phyloP scores from a whole-genome alignment of 2,113 vertebrate species.

The Gymnobelideus leadbeateri region DNA sequence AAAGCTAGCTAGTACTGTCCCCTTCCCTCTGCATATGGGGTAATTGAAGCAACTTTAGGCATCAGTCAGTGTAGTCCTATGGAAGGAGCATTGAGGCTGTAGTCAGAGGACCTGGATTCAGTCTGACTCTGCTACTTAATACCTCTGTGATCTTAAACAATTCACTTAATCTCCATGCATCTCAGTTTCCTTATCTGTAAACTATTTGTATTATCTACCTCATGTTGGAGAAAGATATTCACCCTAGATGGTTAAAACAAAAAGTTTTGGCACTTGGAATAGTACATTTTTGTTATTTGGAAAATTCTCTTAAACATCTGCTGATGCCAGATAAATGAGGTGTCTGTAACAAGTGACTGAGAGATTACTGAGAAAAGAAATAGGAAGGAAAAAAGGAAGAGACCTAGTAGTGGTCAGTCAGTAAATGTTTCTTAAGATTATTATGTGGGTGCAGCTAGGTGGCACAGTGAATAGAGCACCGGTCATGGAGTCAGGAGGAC shows the following conservation, averaged over 20 bases:
- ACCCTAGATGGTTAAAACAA: background rate
- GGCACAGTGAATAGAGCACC: too few relatives aligned
- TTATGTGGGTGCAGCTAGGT: background rate
- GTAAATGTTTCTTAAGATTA: background rate
- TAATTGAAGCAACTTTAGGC: background rate
- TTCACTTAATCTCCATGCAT: background rate
- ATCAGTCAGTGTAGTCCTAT: background rate
- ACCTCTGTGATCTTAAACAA: background rate
- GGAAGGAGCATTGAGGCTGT: background rate
- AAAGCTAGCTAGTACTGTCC: background rate
- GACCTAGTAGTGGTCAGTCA: background rate
- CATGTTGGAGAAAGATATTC: background rate
- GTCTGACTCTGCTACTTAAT: background rate
- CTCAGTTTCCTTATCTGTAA: background rate
- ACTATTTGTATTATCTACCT: background rate
- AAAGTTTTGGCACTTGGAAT: background rate
- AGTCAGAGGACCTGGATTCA: background rate
- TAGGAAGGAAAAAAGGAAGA: background rate
- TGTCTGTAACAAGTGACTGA: background rate
- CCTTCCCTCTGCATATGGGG: background rate
- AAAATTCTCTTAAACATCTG: background rate
- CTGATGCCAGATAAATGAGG: background rate
- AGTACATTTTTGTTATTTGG: constrained; percentile 3
- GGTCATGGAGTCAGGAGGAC: too few relatives aligned
- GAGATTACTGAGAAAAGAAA: background rate